These are phyloP conservation scores for Paramormyrops kingsleyae DNA, from an alignment of 2,113 vertebrate genomes.

Conservation along the genomic window DNA sequence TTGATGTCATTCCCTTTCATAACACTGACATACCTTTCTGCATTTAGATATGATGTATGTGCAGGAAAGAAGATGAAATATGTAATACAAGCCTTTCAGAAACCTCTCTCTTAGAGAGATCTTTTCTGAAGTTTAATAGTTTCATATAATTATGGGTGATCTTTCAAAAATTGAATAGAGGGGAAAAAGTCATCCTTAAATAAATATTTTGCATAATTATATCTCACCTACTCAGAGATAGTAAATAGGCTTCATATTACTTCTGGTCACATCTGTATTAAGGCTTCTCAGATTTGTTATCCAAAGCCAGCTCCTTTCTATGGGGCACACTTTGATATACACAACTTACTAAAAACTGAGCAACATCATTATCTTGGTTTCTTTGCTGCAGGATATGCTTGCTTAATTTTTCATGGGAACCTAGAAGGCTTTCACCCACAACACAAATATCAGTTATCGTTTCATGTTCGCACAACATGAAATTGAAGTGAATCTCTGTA, in stretches of 20 bases:
- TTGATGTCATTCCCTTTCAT: not conserved
- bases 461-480: not conserved
- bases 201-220: slow-evolving; percentile 6
- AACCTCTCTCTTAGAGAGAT: not conserved
- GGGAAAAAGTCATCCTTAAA: not conserved
- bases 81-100: not conserved
- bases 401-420: not conserved
- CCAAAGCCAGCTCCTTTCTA: not conserved
- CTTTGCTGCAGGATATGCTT: not conserved
- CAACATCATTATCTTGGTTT: slow-evolving; percentile 14
- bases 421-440: not conserved
- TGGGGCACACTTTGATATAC: slow-evolving; percentile 14
- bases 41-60: not conserved
- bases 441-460: slow-evolving; percentile 5
- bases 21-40: slow-evolving; percentile 13
- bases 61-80: not conserved
- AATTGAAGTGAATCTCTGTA: not conserved
- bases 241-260: not conserved
- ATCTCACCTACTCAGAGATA: not conserved
- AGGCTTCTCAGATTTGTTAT: not conserved
- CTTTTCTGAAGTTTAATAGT: not conserved
- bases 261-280: not conserved
- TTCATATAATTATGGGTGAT: slow-evolving; percentile 10
- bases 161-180: not conserved
- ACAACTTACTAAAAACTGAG: not conserved